Conservation (phyloP, 2,888 invertebrate genomes). For the Schizotus pectinicornis region DNA sequence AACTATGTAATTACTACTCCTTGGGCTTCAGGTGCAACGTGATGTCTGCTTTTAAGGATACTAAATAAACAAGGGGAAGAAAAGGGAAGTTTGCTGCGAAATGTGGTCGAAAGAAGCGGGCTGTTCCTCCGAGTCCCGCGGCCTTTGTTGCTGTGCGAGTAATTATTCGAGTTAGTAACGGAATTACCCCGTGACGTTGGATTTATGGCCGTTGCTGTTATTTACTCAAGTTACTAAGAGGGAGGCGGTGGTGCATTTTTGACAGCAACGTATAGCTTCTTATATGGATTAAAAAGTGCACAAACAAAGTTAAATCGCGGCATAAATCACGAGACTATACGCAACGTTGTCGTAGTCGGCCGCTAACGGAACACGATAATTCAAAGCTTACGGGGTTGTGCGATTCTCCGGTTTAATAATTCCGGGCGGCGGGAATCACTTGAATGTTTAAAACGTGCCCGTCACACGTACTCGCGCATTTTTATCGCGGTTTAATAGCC, state of each 20-base stretch:
- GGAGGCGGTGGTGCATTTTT: constrained; percentile 31
- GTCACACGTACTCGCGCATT: constrained; percentile 13
- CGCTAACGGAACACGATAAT: constrained; percentile 30
- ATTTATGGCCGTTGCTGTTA: constrained; percentile 33
- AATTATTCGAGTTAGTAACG: constrained; percentile 16
- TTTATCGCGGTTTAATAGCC: constrained; percentile 19
- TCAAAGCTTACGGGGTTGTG: constrained; percentile 24
- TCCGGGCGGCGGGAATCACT: constrained; percentile 19
- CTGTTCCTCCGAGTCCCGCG: constrained; percentile 1
- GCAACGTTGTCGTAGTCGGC: constrained; percentile 27
- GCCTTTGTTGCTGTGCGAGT: constrained; percentile 19
- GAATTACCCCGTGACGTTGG: constrained; percentile 19
- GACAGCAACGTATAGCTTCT: constrained; percentile 40
- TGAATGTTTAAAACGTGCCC: constrained; percentile 21
- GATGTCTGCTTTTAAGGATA: constrained; percentile 4
- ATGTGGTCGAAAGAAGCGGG: too few species aligned
- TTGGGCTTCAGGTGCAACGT: too few species aligned
- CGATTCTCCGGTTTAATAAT: constrained; percentile 27
- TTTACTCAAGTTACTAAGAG: constrained; percentile 28
- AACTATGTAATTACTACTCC: too few species aligned
- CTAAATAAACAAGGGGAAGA: constrained; percentile 8
- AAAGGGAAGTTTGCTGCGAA: constrained; percentile 2
- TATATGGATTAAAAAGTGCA: constrained; percentile 41
- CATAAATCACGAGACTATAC: constrained; percentile 37
- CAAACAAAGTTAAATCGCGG: constrained; percentile 41